These are phyloP conservation scores for Lysiphlebus fabarum DNA, from an alignment of 1,140 invertebrate genomes.

Conservation along the genomic window DNA sequence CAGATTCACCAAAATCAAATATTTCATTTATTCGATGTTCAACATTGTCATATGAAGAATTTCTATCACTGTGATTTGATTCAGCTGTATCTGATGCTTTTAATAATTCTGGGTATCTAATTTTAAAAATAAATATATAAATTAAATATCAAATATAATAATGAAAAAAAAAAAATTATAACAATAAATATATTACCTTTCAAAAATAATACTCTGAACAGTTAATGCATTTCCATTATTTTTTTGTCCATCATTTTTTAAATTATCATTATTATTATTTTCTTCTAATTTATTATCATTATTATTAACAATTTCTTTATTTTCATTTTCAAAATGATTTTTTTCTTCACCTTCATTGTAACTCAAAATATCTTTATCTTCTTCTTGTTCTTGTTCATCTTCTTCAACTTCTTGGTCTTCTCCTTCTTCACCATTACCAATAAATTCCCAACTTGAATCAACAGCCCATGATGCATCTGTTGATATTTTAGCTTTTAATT, in stretches of 20 bases:
- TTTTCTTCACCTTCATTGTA: constrained; percentile 17
- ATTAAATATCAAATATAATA: background rate
- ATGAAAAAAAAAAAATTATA: background rate
- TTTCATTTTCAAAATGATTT: constrained; percentile 27
- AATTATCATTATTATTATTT: constrained; percentile 44
- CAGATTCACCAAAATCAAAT: constrained; percentile 29
- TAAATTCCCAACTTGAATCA: constrained; percentile 84
- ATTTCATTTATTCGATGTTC: constrained; percentile 43
- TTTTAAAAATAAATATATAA: background rate
- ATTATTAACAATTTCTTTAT: constrained; percentile 52
- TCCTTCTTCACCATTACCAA: constrained; percentile 59
- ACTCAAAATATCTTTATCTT: constrained; percentile 36
- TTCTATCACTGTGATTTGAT: constrained; percentile 55
- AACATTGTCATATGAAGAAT: constrained; percentile 75
- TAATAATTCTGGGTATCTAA: constrained; percentile 50
- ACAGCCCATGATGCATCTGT: constrained; percentile 75
- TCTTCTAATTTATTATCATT: constrained; percentile 55
- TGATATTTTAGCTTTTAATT: constrained; percentile 60
- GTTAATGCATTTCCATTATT: constrained; percentile 59
- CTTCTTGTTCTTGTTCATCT: constrained; percentile 32
- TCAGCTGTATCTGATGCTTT: constrained; percentile 46
- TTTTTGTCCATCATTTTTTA: constrained; percentile 41
- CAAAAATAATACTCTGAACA: constrained; percentile 73
- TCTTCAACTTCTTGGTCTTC: constrained; percentile 30
- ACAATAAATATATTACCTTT: constrained; percentile 54